phyloP scores from a whole-genome alignment of 2,797 vertebrate genomes.

The Rhinogobio ventralis region DNA sequence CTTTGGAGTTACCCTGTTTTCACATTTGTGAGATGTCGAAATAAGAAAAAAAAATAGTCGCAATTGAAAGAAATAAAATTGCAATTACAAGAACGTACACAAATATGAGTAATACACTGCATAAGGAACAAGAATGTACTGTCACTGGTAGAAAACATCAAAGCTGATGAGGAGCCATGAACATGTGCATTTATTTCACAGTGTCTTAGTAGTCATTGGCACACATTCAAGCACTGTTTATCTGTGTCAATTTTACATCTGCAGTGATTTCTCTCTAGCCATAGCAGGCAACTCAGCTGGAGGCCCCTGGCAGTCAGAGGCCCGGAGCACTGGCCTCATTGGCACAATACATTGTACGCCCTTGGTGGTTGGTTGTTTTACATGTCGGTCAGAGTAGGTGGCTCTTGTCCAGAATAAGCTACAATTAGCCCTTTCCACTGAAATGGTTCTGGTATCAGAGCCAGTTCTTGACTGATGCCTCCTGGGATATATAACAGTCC shows the following conservation, averaged over 20 bases:
- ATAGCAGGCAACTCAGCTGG: neutral
- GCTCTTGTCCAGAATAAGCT: neutral
- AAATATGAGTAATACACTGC: neutral
- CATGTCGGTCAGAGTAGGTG: neutral
- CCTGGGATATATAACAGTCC: neutral
- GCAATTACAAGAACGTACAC: neutral
- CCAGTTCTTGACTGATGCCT: neutral
- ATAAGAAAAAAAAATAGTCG: neutral
- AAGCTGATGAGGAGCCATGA: constrained; percentile 9
- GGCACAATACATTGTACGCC: neutral
- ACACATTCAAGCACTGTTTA: constrained; percentile 20
- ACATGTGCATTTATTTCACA: constrained; percentile 24
- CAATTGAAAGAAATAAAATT: neutral
- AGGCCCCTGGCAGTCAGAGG: neutral
- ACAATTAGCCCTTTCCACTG: no score
- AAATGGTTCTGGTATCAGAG: neutral
- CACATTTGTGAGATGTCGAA: neutral
- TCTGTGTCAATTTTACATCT: constrained; percentile 7
- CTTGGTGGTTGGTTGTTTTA: constrained; percentile 17
- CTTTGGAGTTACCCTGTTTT: neutral
- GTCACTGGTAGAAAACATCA: neutral
- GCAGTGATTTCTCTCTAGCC: constrained; percentile 1
- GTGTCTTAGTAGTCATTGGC: neutral
- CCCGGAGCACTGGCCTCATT: neutral
- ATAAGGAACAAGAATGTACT: neutral